These are phyloP conservation scores for Pseudonaja textilis DNA, from an alignment of 2,113 vertebrate species.

Conservation along the genomic window DNA sequence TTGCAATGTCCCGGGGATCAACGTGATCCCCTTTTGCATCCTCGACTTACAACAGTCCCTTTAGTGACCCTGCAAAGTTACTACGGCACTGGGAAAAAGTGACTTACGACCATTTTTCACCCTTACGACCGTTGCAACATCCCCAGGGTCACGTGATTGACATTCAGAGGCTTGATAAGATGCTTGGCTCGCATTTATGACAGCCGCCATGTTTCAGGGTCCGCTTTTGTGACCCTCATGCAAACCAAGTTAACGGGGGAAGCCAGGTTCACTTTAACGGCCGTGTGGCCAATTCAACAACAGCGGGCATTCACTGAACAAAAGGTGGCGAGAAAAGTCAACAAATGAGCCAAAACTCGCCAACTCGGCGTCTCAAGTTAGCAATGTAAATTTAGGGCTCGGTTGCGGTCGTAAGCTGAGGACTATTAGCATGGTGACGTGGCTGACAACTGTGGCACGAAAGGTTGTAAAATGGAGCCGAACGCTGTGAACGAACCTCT, in stretches of 20 bases:
- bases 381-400: background rate
- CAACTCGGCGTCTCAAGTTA: background rate
- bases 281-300: background rate
- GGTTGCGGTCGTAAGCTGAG: background rate
- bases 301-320: background rate
- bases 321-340: background rate
- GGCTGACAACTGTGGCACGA: background rate
- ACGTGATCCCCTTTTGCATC: too few species aligned
- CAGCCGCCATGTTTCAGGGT: accelerated
- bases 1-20: too few species aligned
- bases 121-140: too few species aligned
- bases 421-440: background rate
- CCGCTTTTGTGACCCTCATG: accelerated
- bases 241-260: background rate
- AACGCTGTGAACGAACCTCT: background rate
- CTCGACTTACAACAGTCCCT: too few species aligned
- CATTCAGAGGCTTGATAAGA: too few species aligned
- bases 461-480: background rate
- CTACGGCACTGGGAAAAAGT: background rate
- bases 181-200: background rate
- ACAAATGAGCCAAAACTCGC: background rate
- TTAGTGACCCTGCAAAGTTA: too few species aligned
- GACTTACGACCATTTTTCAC: background rate
- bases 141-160: too few species aligned
- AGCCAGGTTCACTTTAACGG: background rate